A percentile compares a stretch with the other conserved stretches of the same genome.
These are phyloP conservation scores for Mirounga angustirostris DNA, from an alignment of 2,113 vertebrate species.

Conservation along the genomic window DNA sequence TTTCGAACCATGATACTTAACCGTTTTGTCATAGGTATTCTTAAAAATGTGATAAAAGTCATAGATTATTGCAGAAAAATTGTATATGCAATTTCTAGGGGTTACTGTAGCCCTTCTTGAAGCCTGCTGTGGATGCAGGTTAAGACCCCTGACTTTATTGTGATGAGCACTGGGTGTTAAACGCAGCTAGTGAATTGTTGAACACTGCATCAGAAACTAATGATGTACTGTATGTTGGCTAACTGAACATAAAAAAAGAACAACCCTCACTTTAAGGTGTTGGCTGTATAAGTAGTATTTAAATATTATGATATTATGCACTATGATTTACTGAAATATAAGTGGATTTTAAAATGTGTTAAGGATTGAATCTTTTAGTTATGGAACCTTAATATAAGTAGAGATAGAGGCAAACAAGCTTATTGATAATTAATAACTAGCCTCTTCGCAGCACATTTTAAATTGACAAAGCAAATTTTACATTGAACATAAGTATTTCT, in stretches of 20 bases:
- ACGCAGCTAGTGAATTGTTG: too few relatives aligned
- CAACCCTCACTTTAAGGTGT: not conserved
- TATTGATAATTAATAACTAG: not conserved
- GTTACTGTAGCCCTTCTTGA: not conserved
- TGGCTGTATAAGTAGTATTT: not conserved
- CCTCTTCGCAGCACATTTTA: not conserved
- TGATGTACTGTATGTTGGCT: too few relatives aligned
- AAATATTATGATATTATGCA: not conserved
- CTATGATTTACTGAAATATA: not conserved
- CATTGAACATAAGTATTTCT: not conserved
- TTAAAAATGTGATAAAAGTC: not conserved
- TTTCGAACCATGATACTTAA: not conserved
- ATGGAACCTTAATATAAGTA: not conserved
- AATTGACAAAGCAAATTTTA: not conserved
- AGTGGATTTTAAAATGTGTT: not conserved
- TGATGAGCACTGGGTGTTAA: too few relatives aligned
- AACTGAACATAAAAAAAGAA: too few relatives aligned
- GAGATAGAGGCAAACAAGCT: not conserved
- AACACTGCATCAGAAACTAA: too few relatives aligned
- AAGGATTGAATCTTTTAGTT: not conserved
- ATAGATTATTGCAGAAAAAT: not conserved
- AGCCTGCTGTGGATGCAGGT: not conserved
- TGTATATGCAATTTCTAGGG: not conserved
- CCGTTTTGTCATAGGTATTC: not conserved
- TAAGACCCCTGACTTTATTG: not conserved